These are phyloP conservation scores for Sebastes ruberrimus DNA, from an alignment of 2,797 vertebrate genomes.

Conservation along the genomic window DNA sequence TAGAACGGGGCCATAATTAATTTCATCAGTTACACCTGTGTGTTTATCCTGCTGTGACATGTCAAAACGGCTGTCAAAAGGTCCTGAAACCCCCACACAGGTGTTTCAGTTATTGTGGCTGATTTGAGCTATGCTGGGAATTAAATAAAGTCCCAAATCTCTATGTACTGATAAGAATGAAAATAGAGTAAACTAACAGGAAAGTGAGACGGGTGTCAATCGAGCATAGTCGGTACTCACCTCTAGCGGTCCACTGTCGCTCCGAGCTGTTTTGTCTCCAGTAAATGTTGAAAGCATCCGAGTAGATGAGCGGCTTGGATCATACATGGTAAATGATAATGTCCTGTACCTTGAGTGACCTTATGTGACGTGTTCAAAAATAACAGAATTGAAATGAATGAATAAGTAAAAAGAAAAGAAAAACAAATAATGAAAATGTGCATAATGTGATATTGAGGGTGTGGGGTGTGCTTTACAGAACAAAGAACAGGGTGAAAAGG, in stretches of 20 bases:
- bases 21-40: too few relatives aligned
- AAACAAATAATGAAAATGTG: constrained; percentile 76
- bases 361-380: constrained; percentile 88
- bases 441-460: constrained; percentile 79
- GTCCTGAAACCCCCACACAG: neutral
- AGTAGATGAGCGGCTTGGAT: constrained; percentile 78
- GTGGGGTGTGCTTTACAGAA: constrained; percentile 89
- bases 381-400: constrained; percentile 60
- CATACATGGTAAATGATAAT: constrained; percentile 85
- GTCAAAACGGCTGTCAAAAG: neutral
- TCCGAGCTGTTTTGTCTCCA: constrained; percentile 79
- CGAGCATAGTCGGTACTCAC: constrained; percentile 58
- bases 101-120: neutral
- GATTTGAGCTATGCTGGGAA: neutral
- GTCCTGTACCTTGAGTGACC: constrained; percentile 90
- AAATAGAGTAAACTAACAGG: neutral
- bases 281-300: constrained; percentile 82
- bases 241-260: constrained; percentile 16
- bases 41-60: too few relatives aligned
- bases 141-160: neutral
- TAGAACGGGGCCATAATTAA: too few relatives aligned
- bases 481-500: constrained; percentile 99
- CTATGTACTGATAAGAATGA: neutral
- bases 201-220: neutral
- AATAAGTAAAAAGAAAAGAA: constrained; percentile 6